phyloP scores from a whole-genome alignment of 2,888 invertebrate species.

The Argyresthia albistria region DNA sequence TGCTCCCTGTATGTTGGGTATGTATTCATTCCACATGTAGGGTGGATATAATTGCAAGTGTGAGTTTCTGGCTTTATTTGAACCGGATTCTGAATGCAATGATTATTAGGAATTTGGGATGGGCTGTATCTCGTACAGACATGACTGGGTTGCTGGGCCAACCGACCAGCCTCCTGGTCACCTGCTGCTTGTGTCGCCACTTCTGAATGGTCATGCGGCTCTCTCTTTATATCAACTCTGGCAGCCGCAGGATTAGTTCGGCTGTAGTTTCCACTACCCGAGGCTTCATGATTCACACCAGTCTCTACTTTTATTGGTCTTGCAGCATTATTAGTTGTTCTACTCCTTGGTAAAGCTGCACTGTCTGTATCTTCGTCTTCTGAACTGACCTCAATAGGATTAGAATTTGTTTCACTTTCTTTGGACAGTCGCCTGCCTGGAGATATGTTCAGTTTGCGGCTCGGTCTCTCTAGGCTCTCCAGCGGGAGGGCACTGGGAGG shows the following conservation, averaged over 20 bases:
- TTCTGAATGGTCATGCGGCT: slow-evolving; percentile 29
- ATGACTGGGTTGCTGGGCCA: background rate
- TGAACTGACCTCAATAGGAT: slow-evolving; percentile 61
- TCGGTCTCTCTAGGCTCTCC: slow-evolving; percentile 47
- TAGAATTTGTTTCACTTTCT: slow-evolving; percentile 38
- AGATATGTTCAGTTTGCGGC: slow-evolving; percentile 56
- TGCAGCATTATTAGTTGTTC: slow-evolving; percentile 31
- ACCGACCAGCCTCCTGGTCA: slow-evolving; percentile 13
- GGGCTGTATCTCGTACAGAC: background rate
- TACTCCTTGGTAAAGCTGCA: slow-evolving; percentile 32
- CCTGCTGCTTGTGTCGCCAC: slow-evolving; percentile 19
- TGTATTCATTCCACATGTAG: slow-evolving; percentile 14
- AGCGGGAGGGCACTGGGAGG: slow-evolving; percentile 17
- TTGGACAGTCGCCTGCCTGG: slow-evolving; percentile 52
- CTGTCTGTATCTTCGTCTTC: slow-evolving; percentile 50
- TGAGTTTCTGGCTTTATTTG: slow-evolving; percentile 29
- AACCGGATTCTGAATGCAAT: slow-evolving; percentile 11
- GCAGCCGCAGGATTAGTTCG: slow-evolving; percentile 14
- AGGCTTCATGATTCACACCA: slow-evolving; percentile 10
- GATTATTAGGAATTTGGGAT: background rate
- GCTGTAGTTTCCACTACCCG: slow-evolving; percentile 13
- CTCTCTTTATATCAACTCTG: slow-evolving; percentile 37
- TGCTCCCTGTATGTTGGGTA: slow-evolving; percentile 17
- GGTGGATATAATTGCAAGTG: slow-evolving; percentile 15
- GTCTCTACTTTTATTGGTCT: slow-evolving; percentile 13